Evolutionary conservation across 2,113 vertebrate species (phyloP).

Genomic region (Urocitellus parryii): DNA sequence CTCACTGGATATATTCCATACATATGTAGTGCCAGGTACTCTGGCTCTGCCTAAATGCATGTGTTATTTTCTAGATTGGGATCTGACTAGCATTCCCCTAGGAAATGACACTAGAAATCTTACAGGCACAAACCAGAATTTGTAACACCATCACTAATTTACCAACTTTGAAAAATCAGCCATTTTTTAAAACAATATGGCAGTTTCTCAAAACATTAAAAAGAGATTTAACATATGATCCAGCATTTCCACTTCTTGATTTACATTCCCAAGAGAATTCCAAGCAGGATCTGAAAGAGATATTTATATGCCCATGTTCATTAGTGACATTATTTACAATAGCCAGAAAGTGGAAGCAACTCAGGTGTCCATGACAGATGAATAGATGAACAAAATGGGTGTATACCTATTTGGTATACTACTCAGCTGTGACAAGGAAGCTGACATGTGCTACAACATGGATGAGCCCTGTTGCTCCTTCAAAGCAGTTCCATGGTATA

Average conservation of each 20-base stretch:
- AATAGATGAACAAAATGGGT: not conserved
- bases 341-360: not conserved
- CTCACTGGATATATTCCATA: not conserved
- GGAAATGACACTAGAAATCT: not conserved
- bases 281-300: not conserved
- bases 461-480: not conserved
- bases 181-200: not conserved
- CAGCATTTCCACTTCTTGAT: not conserved
- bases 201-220: slow-evolving; percentile 19
- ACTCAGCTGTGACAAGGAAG: not conserved
- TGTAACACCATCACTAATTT: not conserved
- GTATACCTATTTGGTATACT: not conserved
- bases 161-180: not conserved
- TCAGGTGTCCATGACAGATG: not conserved
- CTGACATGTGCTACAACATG: not conserved
- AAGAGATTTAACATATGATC: not conserved
- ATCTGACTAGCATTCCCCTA: not conserved
- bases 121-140: not conserved
- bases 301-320: not conserved
- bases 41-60: not conserved
- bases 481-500: not conserved
- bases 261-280: not conserved
- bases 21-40: not conserved
- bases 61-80: not conserved
- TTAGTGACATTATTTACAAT: not conserved